Percentiles rank a stretch among this genome's conserved stretches.
Evolutionary conservation across 2,888 invertebrate genomes (phyloP).

Genomic region (Pantelozetes paolii): DNA sequence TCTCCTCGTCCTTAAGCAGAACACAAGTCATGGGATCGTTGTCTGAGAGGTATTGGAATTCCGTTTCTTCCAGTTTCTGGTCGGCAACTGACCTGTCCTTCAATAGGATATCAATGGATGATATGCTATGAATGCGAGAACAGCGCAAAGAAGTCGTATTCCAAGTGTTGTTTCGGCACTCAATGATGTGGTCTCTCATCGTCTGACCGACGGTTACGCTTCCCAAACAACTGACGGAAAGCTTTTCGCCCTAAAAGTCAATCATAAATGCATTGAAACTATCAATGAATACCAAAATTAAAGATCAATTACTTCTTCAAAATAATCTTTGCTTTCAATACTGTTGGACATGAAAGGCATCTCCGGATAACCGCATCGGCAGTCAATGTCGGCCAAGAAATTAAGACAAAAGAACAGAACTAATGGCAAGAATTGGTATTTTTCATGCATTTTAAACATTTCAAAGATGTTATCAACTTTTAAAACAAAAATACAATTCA

Average conservation of each 20-base stretch:
- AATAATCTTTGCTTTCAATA: constrained; percentile 19
- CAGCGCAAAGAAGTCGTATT: constrained; percentile 19
- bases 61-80: background rate
- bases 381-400: constrained; percentile 1
- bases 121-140: constrained; percentile 12
- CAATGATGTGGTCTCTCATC: background rate
- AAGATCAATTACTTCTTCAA: constrained; percentile 19
- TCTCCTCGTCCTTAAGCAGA: constrained; percentile 9
- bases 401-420: background rate
- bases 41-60: constrained; percentile 23
- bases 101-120: background rate
- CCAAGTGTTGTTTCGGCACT: constrained; percentile 19
- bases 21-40: constrained; percentile 17
- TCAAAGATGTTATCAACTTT: too few species aligned
- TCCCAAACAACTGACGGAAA: background rate
- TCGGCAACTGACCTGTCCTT: background rate
- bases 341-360: constrained; percentile 23
- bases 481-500: too few species aligned
- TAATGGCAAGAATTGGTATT: background rate
- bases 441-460: background rate
- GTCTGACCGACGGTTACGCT: constrained; percentile 9
- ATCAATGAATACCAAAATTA: background rate
- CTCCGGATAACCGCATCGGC: constrained; percentile 39
- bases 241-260: background rate
- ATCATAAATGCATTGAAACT: background rate